A percentile compares a stretch with the other conserved stretches of the same genome.
Conservation (phyloP, 2,888 invertebrate genomes). For the Galerucella nymphaeae region DNA sequence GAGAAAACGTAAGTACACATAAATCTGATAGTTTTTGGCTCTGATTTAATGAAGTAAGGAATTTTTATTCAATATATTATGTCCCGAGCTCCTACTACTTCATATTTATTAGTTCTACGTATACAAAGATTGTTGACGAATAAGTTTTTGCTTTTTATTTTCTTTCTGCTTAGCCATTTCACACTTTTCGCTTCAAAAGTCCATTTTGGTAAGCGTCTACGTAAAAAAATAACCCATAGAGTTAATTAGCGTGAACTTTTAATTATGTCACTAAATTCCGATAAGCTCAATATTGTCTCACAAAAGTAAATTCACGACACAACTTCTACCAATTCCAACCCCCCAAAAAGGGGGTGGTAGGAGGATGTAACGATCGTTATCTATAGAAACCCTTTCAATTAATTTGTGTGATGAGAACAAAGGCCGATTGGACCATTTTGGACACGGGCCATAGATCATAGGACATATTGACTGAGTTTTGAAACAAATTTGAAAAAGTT, state of each 20-base stretch:
- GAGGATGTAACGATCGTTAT: conserved; percentile 18
- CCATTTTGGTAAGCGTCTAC: not conserved
- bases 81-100: no score
- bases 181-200: conserved; percentile 16
- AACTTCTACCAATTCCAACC: not conserved
- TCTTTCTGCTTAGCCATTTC: conserved; percentile 1
- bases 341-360: conserved; percentile 5
- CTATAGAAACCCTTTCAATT: conserved; percentile 23
- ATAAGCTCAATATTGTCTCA: conserved; percentile 9
- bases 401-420: conserved; percentile 26
- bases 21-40: no score
- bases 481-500: conserved; percentile 14
- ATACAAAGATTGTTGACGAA: no score
- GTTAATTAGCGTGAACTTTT: conserved; percentile 21
- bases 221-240: conserved; percentile 1
- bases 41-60: no score
- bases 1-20: conserved; percentile 77
- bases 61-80: no score
- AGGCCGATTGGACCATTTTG: conserved; percentile 14
- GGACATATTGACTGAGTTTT: not conserved
- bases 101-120: no score
- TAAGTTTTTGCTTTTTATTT: no score
- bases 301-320: conserved; percentile 17
- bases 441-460: conserved; percentile 17
- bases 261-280: conserved; percentile 17